Base-by-base conservation (phyloP, 2,888 invertebrate genomes). In the Coenonympha arcania region DNA sequence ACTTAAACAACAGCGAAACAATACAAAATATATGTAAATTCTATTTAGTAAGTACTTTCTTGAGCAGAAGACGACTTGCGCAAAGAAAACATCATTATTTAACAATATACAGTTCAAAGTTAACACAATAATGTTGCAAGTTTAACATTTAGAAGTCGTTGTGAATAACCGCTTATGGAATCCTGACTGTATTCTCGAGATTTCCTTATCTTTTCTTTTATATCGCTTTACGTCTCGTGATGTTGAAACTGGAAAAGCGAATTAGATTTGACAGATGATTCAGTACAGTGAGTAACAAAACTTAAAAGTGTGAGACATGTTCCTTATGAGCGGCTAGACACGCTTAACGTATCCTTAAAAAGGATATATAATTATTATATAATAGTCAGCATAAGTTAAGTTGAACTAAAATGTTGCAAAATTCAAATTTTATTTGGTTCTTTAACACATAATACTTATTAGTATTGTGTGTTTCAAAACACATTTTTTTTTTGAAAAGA, bases 101-200 rank as follows among this genome's bases (percentile, higher is more conserved):
- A 33, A 43, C 19, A n/a, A n/a, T 33, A 33, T 43, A 20, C 43
- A 43, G 43, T 22, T n/a, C 30, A 22, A 43, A 43, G 22, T 43
- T 43, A 43, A 43, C 31, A 43, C 22, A 20, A 34, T 18, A 44
- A 42, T 34, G 16, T 15, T 11, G 9, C 40, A 26, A 4, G 6
- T 40, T 24, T n/a, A 44, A 24, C 24, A 24, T 24, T 34, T 16
- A 33, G n/a, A 44, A 44, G 34, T 34, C 44, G 24, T 34, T 44
- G 33, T 8, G 33, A 44, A 44, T 34, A 44, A 44, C 15, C n/a
- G 34, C 22, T n/a, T n/a, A 34, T 34, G 34, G 18, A 24, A 44
- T 34, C 11, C 33, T 8, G 13, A 9, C 15, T 24, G 8, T 34
- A 34, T 34, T 44, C 34, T 16, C 24, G 22, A 44, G 43, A 44